Evolutionary conservation across 2,113 vertebrate genomes (phyloP).

Genomic region (Dasypus novemcinctus): DNA sequence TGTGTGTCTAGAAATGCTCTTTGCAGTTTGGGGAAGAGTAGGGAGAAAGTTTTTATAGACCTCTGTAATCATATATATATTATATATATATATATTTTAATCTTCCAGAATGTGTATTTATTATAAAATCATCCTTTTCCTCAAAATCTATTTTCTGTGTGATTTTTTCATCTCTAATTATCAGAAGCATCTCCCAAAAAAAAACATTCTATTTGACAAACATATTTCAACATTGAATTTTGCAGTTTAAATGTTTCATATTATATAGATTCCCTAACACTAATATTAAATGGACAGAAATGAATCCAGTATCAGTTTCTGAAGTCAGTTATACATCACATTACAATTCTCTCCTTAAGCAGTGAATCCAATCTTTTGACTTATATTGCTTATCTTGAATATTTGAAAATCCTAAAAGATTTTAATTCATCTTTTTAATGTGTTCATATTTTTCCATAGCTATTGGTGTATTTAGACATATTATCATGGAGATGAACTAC

Average conservation of each 20-base stretch:
- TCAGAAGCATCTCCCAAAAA: neutral
- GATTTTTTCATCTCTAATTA: neutral
- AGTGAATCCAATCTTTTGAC: neutral
- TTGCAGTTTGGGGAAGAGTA: neutral
- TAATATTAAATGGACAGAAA: neutral
- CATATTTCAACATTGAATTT: neutral
- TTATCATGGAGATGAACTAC: neutral
- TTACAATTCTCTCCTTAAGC: neutral
- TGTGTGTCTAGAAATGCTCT: neutral
- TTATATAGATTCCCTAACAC: neutral
- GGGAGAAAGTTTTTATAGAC: too few species aligned
- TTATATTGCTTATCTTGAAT: neutral
- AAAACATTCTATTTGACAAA: neutral
- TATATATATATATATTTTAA: too few species aligned
- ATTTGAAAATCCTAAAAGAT: neutral
- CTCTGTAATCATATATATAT: too few species aligned
- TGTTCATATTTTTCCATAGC: neutral
- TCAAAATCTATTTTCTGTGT: neutral
- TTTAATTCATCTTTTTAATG: constrained; percentile 18
- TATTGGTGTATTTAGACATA: neutral
- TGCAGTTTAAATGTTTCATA: neutral
- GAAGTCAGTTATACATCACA: neutral
- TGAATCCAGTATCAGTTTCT: neutral
- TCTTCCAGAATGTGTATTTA: neutral
- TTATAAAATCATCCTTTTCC: neutral